These are phyloP conservation scores for Loriculus beryllinus DNA, from an alignment of 2,797 vertebrate species.

Conservation along the genomic window DNA sequence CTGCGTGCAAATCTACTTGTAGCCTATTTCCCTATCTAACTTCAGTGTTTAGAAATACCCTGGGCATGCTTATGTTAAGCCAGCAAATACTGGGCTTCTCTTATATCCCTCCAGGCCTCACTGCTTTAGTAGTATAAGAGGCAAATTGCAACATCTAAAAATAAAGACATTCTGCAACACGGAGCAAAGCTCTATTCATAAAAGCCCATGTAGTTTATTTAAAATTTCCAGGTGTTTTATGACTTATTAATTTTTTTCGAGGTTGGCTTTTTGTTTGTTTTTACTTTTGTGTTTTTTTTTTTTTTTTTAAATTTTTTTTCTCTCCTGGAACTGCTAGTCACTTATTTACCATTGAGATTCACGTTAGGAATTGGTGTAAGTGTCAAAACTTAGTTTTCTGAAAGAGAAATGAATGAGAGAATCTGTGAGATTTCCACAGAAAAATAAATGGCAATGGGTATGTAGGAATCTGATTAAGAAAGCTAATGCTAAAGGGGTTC, in stretches of 20 bases:
- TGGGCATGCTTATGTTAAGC: not conserved
- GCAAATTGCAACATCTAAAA: not conserved
- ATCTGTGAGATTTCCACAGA: not conserved
- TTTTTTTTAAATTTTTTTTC: not conserved
- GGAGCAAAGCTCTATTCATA: not conserved
- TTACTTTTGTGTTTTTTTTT: not conserved
- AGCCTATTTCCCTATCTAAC: not conserved
- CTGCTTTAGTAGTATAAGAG: not conserved
- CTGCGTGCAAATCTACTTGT: not conserved
- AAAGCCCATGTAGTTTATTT: not conserved
- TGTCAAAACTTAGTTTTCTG: constrained; percentile 18
- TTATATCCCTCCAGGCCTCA: not conserved
- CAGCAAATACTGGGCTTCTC: not conserved
- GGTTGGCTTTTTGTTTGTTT: not conserved
- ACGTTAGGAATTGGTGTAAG: not conserved
- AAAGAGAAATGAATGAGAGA: not conserved
- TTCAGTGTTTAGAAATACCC: not conserved
- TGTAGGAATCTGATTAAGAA: not conserved
- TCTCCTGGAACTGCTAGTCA: not conserved
- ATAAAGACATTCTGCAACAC: not conserved
- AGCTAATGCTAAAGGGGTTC: not conserved
- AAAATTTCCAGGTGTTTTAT: not conserved
- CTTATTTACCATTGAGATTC: not conserved
- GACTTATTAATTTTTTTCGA: not conserved
- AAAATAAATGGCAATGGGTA: not conserved